Evolutionary conservation across 2,888 invertebrate genomes (phyloP), one percentile per base, ranked within the genome.

Genomic region (Blastobasis lacticolella): DNA sequence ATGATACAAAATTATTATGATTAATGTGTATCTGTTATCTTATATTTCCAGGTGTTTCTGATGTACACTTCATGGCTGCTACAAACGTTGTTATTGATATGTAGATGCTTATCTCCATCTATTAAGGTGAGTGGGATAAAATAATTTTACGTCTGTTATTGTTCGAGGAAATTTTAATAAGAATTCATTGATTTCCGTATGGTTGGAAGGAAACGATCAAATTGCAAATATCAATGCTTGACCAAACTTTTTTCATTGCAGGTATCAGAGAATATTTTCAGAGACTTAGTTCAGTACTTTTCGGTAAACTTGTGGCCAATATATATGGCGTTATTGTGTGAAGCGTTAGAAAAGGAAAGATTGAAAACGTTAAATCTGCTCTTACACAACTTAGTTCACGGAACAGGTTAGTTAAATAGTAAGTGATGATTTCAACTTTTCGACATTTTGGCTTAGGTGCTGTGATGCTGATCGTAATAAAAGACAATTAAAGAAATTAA

Each of bases 41-140:
- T 23, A 23, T 23, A 10, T 59, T 70, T 68, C 5, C 66, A 81
- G 81, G 60, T 81, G 38, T 65, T 79, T 41, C 58, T 71, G 8
- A 79, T 81, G 78, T 76, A 73, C 50, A 68, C 62, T 50, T 56
- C 67, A 0, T 78, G 78, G 75, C 57, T 81, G 38, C 46, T 76
- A n/a, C 64, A 68, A 38, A 79, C 80, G 0, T 54, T 81, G 47
- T 53, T 79, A 38, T 52, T 58, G 10, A 74, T 81, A 57, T 81
- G 81, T 54, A 66, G 78, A 61, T 66, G 64, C 0, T 55, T 81
- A 51, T 79, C 80, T 3, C 80, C 81, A 10, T 68, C 73, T 10
- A 50, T 78, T 37, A 71, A 71, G 65, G 81, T 81, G 67, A 52
- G 9, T 50, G 4, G 5, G 40, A 10, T 47, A 38, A 23, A 23